These are phyloP conservation scores for Sinelater perroti DNA, from an alignment of 2,888 invertebrate species.

Conservation along the genomic window DNA sequence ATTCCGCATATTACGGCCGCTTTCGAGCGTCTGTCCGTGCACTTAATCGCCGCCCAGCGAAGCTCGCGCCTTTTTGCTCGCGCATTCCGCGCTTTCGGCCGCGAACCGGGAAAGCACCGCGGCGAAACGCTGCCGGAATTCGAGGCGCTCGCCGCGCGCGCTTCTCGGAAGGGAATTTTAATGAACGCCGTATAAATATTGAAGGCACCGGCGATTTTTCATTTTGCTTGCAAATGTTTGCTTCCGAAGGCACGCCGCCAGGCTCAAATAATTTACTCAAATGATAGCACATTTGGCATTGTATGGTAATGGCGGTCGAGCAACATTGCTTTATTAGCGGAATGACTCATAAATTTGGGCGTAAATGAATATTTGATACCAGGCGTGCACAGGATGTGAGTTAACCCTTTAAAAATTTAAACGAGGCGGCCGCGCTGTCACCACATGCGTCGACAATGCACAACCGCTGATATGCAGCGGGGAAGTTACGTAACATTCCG, in stretches of 20 bases:
- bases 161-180: background rate
- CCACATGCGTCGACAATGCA: no score
- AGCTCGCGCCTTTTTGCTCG: no score
- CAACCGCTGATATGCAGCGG: no score
- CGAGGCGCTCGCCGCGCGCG: no score
- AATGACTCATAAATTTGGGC: slow-evolving; percentile 33
- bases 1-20: no score
- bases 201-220: background rate
- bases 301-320: slow-evolving; percentile 29
- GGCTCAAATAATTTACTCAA: slow-evolving; percentile 22
- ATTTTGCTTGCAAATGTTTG: slow-evolving; percentile 23
- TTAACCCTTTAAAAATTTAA: slow-evolving; percentile 33
- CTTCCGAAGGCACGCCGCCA: slow-evolving; percentile 14
- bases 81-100: no score
- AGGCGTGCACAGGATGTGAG: slow-evolving; percentile 32
- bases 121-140: no score
- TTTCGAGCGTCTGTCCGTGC: no score
- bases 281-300: slow-evolving; percentile 29
- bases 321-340: slow-evolving; percentile 25
- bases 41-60: no score
- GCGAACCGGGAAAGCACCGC: no score
- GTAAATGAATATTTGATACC: slow-evolving; percentile 36
- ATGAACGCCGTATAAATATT: slow-evolving; percentile 2
- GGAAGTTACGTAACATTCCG: no score
- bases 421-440: no score